Evolutionary conservation across 2,797 vertebrate species (phyloP), one percentile per base, ranked within the genome.

Genomic region (Crenuchus spilurus): DNA sequence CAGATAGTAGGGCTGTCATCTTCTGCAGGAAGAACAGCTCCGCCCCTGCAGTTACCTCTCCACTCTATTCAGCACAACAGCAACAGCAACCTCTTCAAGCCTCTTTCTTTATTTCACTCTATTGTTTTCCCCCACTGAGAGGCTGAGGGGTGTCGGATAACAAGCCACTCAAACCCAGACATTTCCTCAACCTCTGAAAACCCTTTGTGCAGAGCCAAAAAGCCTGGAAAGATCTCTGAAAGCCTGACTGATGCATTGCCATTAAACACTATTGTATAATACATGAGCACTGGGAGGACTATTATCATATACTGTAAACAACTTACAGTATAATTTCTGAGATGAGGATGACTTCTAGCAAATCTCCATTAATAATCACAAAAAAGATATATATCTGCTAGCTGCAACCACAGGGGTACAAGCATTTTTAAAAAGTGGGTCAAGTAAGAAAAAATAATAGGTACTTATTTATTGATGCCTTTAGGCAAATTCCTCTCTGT

Each of bases 1-100:
- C 33, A 65, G 78, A 80, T 78, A 83, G 80, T 78, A 77, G 70
- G n/a, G 84, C 84, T 83, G 83, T 89, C 85, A 84, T 81, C 77
- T 83, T 74, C 55, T 69, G 83, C 80, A 70, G 78, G 80, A 79
- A 67, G 84, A 78, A 68, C 70, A 70, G 74, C 58, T 70, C 82
- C 68, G 78, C 80, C 67, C 76, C 57, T 73, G 42, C 52, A 51
- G 51, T 72, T 70, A 63, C 39, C 57, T 13, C 49, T 11, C 58
- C 49, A 24, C 63, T 20, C 39, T 31, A 60, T 61, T 72, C 58
- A 30, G 39, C 49, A 9, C 16, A 63, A 42, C 48, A 69, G 63
- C 14, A 51, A 58, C 30, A 65, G 63, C 42, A 30, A 11, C 18
- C 9, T 58, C 66, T 64, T 60, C 6, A 70, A 30, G 39, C 33